These are phyloP conservation scores for Syrphus vitripennis DNA, from an alignment of 2,888 invertebrate species.

Conservation along the genomic window DNA sequence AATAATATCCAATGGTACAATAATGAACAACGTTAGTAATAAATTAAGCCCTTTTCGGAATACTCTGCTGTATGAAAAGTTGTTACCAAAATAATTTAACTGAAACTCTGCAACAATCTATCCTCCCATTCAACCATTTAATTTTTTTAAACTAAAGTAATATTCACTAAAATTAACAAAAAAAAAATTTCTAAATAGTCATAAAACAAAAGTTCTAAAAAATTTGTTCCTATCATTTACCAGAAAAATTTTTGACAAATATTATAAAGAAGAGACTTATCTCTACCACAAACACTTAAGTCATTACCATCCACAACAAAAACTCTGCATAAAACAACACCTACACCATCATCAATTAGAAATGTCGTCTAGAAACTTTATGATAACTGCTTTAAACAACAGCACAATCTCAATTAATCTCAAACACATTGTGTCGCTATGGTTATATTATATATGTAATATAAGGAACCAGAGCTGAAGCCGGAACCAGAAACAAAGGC, in stretches of 20 bases:
- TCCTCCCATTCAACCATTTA: too few species aligned
- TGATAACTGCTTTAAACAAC: conserved; percentile 59
- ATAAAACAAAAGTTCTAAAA: background rate
- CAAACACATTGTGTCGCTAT: conserved; percentile 25
- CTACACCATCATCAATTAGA: conserved; percentile 45
- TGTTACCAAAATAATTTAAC: too few species aligned
- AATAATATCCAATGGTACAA: too few species aligned
- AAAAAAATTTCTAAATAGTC: background rate
- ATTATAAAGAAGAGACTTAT: background rate
- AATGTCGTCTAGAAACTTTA: conserved; percentile 52
- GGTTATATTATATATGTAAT: too few species aligned
- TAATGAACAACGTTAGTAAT: too few species aligned
- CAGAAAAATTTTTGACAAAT: background rate
- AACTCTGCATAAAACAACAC: conserved; percentile 29
- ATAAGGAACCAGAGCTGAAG: background rate
- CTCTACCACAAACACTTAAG: conserved; percentile 3
- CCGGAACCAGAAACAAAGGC: background rate
- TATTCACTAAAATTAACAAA: background rate
- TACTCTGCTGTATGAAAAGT: too few species aligned
- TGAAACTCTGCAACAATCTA: too few species aligned
- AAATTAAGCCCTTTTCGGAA: too few species aligned
- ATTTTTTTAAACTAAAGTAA: background rate
- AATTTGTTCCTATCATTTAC: background rate
- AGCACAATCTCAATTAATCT: conserved; percentile 61
- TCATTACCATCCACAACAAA: conserved; percentile 15